A percentile compares a stretch with the other conserved stretches of the same genome.
These are phyloP conservation scores for Xerus inauris DNA, from an alignment of 2,113 vertebrate genomes.

Conservation along the genomic window DNA sequence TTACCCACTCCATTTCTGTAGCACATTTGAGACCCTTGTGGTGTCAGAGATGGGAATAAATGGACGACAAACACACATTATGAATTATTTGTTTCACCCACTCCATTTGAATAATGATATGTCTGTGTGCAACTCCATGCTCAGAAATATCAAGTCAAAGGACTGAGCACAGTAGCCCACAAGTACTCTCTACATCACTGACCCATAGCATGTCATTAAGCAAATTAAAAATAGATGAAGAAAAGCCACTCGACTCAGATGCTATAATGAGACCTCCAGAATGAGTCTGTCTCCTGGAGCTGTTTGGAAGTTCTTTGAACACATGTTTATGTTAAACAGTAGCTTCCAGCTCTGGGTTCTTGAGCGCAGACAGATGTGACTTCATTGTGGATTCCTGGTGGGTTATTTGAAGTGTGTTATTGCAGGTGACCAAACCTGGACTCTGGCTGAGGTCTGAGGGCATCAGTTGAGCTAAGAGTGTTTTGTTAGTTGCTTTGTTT, in stretches of 20 bases:
- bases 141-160: not conserved
- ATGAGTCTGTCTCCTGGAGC: not conserved
- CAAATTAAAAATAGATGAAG: not conserved
- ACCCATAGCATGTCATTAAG: not conserved
- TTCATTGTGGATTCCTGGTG: not conserved
- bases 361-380: not conserved
- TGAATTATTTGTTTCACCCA: not conserved
- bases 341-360: not conserved
- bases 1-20: not conserved
- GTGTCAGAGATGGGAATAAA: not conserved
- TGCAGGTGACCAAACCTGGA: not conserved
- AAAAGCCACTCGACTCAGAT: not conserved
- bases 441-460: not conserved
- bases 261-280: not conserved
- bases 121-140: not conserved
- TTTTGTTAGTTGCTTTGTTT: not conserved
- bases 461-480: not conserved
- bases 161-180: rapidly evolving
- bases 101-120: not conserved
- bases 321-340: not conserved
- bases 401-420: not conserved
- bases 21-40: not conserved
- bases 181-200: not conserved
- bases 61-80: not conserved
- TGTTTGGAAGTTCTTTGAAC: not conserved